Percentiles rank a stretch among this genome's conserved stretches.
phyloP scores from a whole-genome alignment of 1,140 invertebrate species.

The Asbolus verrucosus region DNA sequence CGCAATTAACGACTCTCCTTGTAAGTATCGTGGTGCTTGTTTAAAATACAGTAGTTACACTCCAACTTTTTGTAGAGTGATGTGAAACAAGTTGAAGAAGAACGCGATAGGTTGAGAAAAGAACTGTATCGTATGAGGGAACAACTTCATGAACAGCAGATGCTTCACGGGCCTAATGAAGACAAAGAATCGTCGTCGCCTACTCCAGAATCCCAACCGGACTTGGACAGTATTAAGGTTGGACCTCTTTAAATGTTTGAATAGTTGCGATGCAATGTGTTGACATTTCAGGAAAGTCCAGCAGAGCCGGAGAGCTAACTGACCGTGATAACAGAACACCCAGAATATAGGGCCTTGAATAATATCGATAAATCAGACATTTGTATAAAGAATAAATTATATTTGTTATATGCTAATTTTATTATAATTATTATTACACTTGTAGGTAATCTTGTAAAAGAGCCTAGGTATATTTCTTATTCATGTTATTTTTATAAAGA shows the following conservation, averaged over 20 bases:
- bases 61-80: conserved; percentile 70
- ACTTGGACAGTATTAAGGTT: conserved; percentile 61
- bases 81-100: conserved; percentile 80
- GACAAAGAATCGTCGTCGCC: conserved; percentile 43
- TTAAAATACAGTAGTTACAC: not conserved
- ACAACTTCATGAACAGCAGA: conserved; percentile 73
- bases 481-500: conserved; percentile 53
- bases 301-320: conserved; percentile 40
- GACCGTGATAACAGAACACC: conserved; percentile 37
- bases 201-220: conserved; percentile 43
- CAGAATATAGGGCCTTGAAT: conserved; percentile 41
- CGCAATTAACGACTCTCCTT: conserved; percentile 71
- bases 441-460: conserved; percentile 47
- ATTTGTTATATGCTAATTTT: conserved; percentile 51
- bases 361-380: conserved; percentile 39
- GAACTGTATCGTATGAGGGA: conserved; percentile 80
- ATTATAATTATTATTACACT: conserved; percentile 46
- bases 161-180: conserved; percentile 54
- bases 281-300: conserved; percentile 37
- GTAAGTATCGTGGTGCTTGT: conserved; percentile 63
- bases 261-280: not conserved
- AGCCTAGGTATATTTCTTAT: conserved; percentile 49
- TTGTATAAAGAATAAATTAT: conserved; percentile 47
- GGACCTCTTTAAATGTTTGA: not conserved
- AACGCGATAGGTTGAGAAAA: conserved; percentile 77